phyloP scores from a whole-genome alignment of 1,140 invertebrate species.

The Brachionus angularis region DNA sequence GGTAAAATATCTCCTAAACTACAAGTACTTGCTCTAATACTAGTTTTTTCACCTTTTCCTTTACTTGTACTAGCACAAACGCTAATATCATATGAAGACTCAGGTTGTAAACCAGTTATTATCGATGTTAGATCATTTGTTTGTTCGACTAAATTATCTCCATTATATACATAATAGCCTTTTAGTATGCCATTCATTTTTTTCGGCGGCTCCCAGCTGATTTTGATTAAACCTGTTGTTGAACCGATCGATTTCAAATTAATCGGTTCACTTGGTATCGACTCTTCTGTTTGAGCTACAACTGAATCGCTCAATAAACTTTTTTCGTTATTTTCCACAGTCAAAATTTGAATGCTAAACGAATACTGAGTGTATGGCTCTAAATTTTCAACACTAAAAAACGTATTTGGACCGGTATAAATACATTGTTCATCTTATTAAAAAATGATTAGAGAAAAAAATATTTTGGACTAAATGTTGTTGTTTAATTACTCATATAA shows the following conservation, averaged over 20 bases:
- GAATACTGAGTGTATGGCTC: constrained; percentile 36
- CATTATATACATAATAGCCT: constrained; percentile 39
- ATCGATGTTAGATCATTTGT: constrained; percentile 51
- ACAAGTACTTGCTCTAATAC: constrained; percentile 14
- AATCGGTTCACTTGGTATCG: constrained; percentile 10
- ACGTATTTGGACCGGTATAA: neutral
- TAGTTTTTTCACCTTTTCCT: constrained; percentile 49
- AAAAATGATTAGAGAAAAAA: neutral
- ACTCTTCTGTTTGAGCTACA: neutral
- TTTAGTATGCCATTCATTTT: neutral
- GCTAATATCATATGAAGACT: constrained; percentile 51
- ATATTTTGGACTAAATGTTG: neutral
- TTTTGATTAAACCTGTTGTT: neutral
- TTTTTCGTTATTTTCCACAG: constrained; percentile 19
- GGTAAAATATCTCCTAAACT: constrained; percentile 53
- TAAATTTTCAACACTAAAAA: neutral
- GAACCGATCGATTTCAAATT: constrained; percentile 4
- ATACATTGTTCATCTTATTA: constrained; percentile 1
- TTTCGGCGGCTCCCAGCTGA: constrained; percentile 21
- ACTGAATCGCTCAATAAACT: constrained; percentile 11
- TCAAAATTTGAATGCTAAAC: constrained; percentile 18
- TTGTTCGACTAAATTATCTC: constrained; percentile 50
- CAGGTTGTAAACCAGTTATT: constrained; percentile 52
- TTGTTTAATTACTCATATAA: constrained; percentile 9
- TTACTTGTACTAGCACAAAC: constrained; percentile 53